Percentiles rank a stretch among this genome's conserved stretches.
Evolutionary conservation across 2,797 vertebrate species (phyloP).

Genomic region (Arctocebus calabarensis): DNA sequence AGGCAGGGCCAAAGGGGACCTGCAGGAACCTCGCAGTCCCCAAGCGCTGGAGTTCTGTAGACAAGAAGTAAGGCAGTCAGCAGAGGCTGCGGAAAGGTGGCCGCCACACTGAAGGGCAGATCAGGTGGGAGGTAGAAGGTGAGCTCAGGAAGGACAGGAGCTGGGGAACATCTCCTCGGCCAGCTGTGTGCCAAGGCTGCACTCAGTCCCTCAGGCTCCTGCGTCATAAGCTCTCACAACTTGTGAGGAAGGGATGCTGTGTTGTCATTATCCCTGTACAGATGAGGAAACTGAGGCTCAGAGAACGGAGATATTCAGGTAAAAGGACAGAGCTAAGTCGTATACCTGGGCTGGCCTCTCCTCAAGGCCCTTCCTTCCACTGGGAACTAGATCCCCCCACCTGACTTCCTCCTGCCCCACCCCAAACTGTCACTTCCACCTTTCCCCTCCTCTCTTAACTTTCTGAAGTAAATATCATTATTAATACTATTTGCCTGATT

Average conservation of each 20-base stretch:
- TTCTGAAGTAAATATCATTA: constrained; percentile 65
- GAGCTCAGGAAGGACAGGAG: neutral
- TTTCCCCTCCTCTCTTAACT: constrained; percentile 46
- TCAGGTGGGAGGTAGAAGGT: neutral
- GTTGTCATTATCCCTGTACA: neutral
- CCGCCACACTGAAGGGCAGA: neutral
- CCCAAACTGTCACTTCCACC: constrained; percentile 35
- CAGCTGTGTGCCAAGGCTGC: neutral
- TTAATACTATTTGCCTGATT: constrained; percentile 84
- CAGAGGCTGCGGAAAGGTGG: neutral
- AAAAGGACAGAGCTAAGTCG: fast-evolving
- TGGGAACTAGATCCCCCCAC: neutral
- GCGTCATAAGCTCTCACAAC: fast-evolving
- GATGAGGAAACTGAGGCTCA: neutral
- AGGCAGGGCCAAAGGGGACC: neutral
- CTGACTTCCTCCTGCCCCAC: fast-evolving
- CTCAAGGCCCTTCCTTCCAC: neutral
- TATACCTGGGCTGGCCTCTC: neutral
- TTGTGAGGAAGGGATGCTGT: fast-evolving
- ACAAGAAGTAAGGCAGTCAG: neutral
- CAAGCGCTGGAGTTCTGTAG: fast-evolving
- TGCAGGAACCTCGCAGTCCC: neutral
- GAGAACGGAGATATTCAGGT: neutral
- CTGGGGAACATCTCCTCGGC: neutral
- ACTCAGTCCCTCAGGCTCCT: fast-evolving